Evolutionary conservation across 53 echinoderm and acorn worm species (phyloP), one percentile per base, ranked within the genome.

Genomic region (Paelopatides confundens): DNA sequence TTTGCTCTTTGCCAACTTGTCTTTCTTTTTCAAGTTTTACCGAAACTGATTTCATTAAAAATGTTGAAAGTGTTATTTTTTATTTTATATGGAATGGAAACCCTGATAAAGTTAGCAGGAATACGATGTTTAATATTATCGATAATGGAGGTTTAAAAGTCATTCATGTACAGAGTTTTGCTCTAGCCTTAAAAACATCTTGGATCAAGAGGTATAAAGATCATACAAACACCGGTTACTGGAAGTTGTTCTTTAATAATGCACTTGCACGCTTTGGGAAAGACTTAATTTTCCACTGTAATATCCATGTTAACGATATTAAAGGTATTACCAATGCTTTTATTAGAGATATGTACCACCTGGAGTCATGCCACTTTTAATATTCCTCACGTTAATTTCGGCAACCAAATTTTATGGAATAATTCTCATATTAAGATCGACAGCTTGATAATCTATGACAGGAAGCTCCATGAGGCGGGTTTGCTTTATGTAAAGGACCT

Each of bases 351-450:
- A 5, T 66, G 27, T 26, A 14, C 4, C 4, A 5, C 30, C 4
- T 66, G 27, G 67, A 67, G 67, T 17, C 27, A 17, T 29, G 67
- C 67, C 18, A 33, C 67, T 13, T 67, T 15, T 12, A 34, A 35
- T 67, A 31, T 64, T 33, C 67, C 67, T 7, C 35, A 17, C 4
- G 29, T 4, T 67, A 33, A 67, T 12, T 67, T 30, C 30, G 67
- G 67, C 18, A 35, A 67, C 31, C 67, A 67, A 31, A 67, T 21
- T 18, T n/a, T 64, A 3, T 64, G 65, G 65, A 64, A 64, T 21
- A 64, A 64, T 21, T 64, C 65, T n/a, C 65, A 64, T n/a, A 64
- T 64, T 64, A 64, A 64, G n/a, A 64, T 64, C 11, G 21, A n/a
- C n/a, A 64, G n/a, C n/a, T 64, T 5, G 11, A 64, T 64, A 18